Evolutionary conservation across 2,888 invertebrate species (phyloP), one percentile per base, ranked within the genome.

Genomic region (Dyspetes luteomarginatus): DNA sequence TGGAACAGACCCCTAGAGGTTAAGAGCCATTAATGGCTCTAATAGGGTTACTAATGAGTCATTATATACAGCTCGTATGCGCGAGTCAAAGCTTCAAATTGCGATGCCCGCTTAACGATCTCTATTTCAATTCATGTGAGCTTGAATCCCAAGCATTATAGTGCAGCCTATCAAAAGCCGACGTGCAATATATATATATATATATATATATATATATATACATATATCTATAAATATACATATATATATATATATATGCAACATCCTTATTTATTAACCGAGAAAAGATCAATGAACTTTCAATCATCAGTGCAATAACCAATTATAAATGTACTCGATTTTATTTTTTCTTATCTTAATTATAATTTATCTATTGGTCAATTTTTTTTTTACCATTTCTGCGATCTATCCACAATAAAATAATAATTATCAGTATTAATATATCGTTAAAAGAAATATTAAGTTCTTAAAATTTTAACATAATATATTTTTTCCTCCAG

Each of bases 1-100:
- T 85, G 86, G 85, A 87, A 89, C 87, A 89, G 89, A 88, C 89
- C 88, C 86, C 87, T 79, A 83, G 83, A 84, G 86, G 89, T 88
- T 86, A 89, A 89, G 85, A 85, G 88, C 41, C 87, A 85, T 85
- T 87, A 88, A 87, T 84, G 84, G 82, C n/a, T 76, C 83, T 85
- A 87, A 88, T 85, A 85, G 89, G 83, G 78, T 85, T 82, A 84
- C 85, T 88, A 88, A 88, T 87, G 88, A 87, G 82, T 88, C 85
- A 84, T 88, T 89, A 88, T 87, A 88, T 17, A 52, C 43, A 30
- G 82, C 78, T 80, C 75, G 60, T 79, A 68, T 5, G 26, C 64
- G 74, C 71, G 82, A 79, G 82, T 55, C 50, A 78, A 84, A 83
- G 82, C 78, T 75, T 69, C 62, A 41, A 45, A 48, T 60, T 62